These are phyloP conservation scores for Aphidoletes aphidimyza DNA, from an alignment of 2,888 invertebrate genomes.

Conservation along the genomic window DNA sequence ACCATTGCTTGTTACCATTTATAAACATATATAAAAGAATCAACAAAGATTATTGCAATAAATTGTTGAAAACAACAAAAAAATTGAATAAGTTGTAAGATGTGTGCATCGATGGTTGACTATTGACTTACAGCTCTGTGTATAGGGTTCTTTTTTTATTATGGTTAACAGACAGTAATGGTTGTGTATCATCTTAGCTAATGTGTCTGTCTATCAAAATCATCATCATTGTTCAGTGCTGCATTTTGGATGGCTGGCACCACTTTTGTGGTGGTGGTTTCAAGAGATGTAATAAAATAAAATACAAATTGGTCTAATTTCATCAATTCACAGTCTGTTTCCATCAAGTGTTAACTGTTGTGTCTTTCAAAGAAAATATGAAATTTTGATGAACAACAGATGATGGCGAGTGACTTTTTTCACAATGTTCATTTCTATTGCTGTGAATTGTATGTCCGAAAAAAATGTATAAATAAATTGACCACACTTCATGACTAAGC, in stretches of 20 bases:
- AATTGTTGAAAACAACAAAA: slow-evolving; percentile 39
- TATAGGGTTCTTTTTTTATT: not conserved
- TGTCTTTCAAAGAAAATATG: not conserved
- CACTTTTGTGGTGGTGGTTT: not conserved
- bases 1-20: not conserved
- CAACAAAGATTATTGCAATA: slow-evolving; percentile 34
- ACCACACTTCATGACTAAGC: no score
- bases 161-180: slow-evolving; percentile 17
- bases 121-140: no score
- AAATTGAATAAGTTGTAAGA: slow-evolving; percentile 1
- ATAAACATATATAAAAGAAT: not conserved
- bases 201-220: slow-evolving; percentile 34
- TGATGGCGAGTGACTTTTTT: no score
- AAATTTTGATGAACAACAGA: not conserved
- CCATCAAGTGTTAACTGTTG: not conserved
- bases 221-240: not conserved
- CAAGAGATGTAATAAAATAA: not conserved
- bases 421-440: no score
- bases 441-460: no score
- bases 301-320: slow-evolving; percentile 30
- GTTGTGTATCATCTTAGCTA: slow-evolving; percentile 5
- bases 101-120: no score
- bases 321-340: not conserved
- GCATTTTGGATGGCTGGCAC: slow-evolving; percentile 17
- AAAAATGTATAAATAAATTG: no score